A percentile compares a stretch with the other conserved stretches of the same genome.
Evolutionary conservation across 2,888 invertebrate species (phyloP).

Genomic region (Noctuana brunneofusca): DNA sequence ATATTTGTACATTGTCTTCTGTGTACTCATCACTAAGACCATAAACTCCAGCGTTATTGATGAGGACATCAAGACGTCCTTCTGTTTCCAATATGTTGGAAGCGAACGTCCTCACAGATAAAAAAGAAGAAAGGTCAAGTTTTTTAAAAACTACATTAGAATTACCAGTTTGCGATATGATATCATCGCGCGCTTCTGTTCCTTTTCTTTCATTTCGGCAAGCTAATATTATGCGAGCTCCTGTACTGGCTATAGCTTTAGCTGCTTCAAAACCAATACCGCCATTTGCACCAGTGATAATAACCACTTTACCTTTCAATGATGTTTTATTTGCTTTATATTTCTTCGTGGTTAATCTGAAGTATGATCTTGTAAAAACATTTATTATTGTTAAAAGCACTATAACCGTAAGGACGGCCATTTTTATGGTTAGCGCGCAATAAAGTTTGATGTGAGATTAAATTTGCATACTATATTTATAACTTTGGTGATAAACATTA

Average conservation of each 20-base stretch:
- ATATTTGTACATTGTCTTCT: constrained; percentile 90
- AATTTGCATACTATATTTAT: too few species aligned
- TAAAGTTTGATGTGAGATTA: too few species aligned
- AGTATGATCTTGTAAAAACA: neutral
- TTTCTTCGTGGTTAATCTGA: neutral
- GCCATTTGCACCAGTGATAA: constrained; percentile 42
- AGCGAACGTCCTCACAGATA: constrained; percentile 90
- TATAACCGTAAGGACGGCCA: neutral
- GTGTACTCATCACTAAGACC: constrained; percentile 84
- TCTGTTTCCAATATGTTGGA: constrained; percentile 87
- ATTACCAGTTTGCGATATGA: constrained; percentile 75
- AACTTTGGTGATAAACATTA: too few species aligned
- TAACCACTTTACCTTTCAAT: constrained; percentile 2
- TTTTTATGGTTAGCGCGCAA: neutral
- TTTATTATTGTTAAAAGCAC: neutral
- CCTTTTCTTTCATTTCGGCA: constrained; percentile 53
- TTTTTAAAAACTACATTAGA: constrained; percentile 85
- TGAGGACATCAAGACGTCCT: constrained; percentile 87
- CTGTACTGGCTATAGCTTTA: constrained; percentile 51
- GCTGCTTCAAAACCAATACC: constrained; percentile 63
- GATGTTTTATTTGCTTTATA: neutral
- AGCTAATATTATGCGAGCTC: constrained; percentile 56
- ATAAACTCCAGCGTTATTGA: constrained; percentile 93
- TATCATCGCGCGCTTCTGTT: constrained; percentile 42
- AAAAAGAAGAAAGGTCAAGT: constrained; percentile 87